Base-by-base conservation (phyloP, 1,140 invertebrate genomes). In the Riptortus pedestris region DNA sequence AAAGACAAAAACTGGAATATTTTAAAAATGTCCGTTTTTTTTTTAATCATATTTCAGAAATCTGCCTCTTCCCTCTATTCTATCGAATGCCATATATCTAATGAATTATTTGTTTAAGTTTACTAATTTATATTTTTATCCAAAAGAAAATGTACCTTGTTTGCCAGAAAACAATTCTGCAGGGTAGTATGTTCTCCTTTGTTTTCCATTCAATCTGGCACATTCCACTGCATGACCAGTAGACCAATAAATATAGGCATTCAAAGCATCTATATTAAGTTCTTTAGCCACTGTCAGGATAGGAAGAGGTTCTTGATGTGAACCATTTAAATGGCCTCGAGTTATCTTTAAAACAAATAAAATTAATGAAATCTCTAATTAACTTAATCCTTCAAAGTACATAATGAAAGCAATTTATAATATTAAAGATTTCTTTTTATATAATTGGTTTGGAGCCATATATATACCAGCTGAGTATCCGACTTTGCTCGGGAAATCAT, bases 201-300 rank as follows among this genome's bases (percentile, higher is more conserved):
- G 82, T 67, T 84, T 84, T 0, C 88, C 91, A 74, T 91, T 91
- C 0, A 93, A 75, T 47, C 83, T 77, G 0, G 88, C 82, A 33
- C 85, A 84, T 75, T 91, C 87, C 0, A 96, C 81, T 0, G 86
- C 84, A 66, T 89, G 83, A 0, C 83, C 83, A 0, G 91, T 95
- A 9, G 88, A 87, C 86, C 91, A 96, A 71, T 94, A 93, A 20
- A 96, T 77, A 67, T 86, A 85, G 0, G 88, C 92, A 67, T 84
- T 82, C 2, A 85, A 67, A 0, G 90, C 83, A 73, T 96, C 92
- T 24, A 95, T 82, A 20, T 85, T 83, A 18, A 95, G 73, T 69
- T 90, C 86, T 70, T 86, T 85, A 3, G 88, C 89, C 20, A 85
- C 80, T 1, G 86, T 87, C 14, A 90, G 76, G 64, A 90, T 83